Percentiles rank a stretch among this genome's conserved stretches.
phyloP scores from a whole-genome alignment of 2,888 invertebrate species.

The Monopis laevigella region DNA sequence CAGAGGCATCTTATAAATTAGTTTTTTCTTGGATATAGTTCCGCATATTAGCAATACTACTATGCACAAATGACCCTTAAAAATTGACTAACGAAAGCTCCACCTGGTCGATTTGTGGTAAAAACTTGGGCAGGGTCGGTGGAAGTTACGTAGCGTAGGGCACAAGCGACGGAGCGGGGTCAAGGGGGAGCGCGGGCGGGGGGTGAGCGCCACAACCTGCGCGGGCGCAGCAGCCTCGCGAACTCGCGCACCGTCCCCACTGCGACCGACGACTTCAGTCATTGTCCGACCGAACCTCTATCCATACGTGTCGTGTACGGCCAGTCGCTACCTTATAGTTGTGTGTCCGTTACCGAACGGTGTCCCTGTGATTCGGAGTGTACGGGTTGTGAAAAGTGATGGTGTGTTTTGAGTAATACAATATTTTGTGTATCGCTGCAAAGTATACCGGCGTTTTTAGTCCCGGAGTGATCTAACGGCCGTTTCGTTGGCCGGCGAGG shows the following conservation, averaged over 20 bases:
- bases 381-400: constrained; percentile 58
- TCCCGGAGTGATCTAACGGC: constrained; percentile 55
- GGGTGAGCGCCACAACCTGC: constrained; percentile 28
- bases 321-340: constrained; percentile 52
- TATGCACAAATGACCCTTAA: not conserved
- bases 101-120: constrained; percentile 23
- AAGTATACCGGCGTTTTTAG: constrained; percentile 53
- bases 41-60: too few species aligned
- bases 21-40: too few species aligned
- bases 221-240: constrained; percentile 31
- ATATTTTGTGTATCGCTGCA: constrained; percentile 58
- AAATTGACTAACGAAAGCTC: constrained; percentile 6
- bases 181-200: constrained; percentile 23
- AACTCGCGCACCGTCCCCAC: constrained; percentile 33
- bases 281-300: constrained; percentile 57
- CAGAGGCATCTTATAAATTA: too few species aligned
- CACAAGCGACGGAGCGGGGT: constrained; percentile 13
- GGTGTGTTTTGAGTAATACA: constrained; percentile 64
- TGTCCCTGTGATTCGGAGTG: constrained; percentile 38
- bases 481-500: constrained; percentile 58
- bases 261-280: constrained; percentile 42
- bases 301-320: constrained; percentile 46
- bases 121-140: constrained; percentile 38
- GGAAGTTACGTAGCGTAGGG: constrained; percentile 2
- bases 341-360: constrained; percentile 54